These are phyloP conservation scores for Axea sp. DNA, from an alignment of 2,888 invertebrate genomes.

Conservation along the genomic window DNA sequence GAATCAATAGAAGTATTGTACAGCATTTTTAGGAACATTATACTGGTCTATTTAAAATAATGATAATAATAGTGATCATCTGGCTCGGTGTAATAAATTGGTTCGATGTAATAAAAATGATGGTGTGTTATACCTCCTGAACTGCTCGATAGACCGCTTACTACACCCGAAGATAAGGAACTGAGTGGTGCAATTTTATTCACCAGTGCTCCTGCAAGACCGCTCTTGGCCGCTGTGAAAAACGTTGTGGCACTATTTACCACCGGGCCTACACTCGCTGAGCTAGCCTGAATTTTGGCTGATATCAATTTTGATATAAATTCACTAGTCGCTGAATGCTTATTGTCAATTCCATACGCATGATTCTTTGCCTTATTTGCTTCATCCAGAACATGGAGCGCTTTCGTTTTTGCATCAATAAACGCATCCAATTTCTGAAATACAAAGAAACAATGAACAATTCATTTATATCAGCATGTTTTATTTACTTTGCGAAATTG, in stretches of 20 bases:
- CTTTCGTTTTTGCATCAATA: slow-evolving; percentile 88
- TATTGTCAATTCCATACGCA: slow-evolving; percentile 86
- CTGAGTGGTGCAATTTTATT: slow-evolving; percentile 77
- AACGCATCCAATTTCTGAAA: slow-evolving; percentile 90
- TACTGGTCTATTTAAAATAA: no score
- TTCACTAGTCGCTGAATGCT: slow-evolving; percentile 82
- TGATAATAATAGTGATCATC: slow-evolving; percentile 1
- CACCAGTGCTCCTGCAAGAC: slow-evolving; percentile 70
- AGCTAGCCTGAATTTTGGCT: slow-evolving; percentile 83
- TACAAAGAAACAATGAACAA: background rate
- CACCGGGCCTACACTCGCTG: slow-evolving; percentile 80
- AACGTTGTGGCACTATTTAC: slow-evolving; percentile 84
- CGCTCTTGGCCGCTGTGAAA: slow-evolving; percentile 72
- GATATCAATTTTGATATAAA: slow-evolving; percentile 83
- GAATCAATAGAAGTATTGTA: no score
- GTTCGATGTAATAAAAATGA: slow-evolving; percentile 10
- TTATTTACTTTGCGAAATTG: background rate
- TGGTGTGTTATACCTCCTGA: slow-evolving; percentile 45
- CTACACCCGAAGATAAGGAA: slow-evolving; percentile 82
- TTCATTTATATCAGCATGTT: background rate
- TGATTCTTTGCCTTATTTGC: slow-evolving; percentile 88
- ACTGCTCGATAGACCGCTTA: slow-evolving; percentile 78
- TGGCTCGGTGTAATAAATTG: no score
- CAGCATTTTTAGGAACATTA: no score
- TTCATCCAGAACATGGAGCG: slow-evolving; percentile 85